Base-by-base conservation (phyloP, 2,888 invertebrate genomes). In the Geophilus truncorum region DNA sequence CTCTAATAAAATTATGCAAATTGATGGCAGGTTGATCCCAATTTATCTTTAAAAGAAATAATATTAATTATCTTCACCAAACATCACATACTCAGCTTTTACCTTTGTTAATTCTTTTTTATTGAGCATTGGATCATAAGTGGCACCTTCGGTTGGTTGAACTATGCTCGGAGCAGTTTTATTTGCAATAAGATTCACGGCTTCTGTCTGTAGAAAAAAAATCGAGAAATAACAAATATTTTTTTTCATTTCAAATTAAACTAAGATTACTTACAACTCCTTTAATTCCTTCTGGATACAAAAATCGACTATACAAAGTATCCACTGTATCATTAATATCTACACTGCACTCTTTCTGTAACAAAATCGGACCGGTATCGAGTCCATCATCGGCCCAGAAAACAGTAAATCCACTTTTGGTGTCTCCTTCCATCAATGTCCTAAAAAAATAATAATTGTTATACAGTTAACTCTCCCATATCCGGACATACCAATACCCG, bases 361-460 rank as follows among this genome's bases (percentile, higher is more conserved):
- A 89, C 12, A 98, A 90, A 79, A 98, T 91, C 0, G 97, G 97
- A 0, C 98, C 98, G 0, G 97, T 98, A 87, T 98, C 98, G 40
- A 98, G 89, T 0, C 98, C 98, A 85, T 98, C 97, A 87, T 98
- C 98, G 0, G 98, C 96, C 97, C 97, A 98, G 89, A 98, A 98
- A 82, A 98, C 92, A 0, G 94, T 91, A 81, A 97, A 92, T 0
- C 98, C 95, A 36, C 94, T 97, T 81, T 91, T 91, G 45, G 92
- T 91, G 87, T 98, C 97, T 0, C 97, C 97, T 85, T 94, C 92
- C 83, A 98, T 97, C 62, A 98, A 87, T 0, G 97, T 97, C 95
- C 95, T 95, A n/a, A 21, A 77, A 21, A 2, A 25, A 5, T 10
- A 25, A 77, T 7, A 21, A 36, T 21, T 36, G 21, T 7, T 21